phyloP scores from a whole-genome alignment of 1,140 invertebrate genomes.

The Megathymus violae region DNA sequence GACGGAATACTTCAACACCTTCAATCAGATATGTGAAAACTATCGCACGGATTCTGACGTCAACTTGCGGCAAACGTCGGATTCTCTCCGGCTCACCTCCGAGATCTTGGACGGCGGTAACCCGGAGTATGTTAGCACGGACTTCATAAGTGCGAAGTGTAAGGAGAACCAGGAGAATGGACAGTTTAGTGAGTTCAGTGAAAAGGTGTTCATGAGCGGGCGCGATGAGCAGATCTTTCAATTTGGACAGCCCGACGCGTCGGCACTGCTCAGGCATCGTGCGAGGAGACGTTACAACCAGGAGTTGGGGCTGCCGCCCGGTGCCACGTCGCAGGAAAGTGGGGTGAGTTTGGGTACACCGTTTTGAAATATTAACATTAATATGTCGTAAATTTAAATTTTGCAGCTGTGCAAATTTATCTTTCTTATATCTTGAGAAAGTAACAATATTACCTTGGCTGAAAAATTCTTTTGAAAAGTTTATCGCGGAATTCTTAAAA shows the following conservation, averaged over 20 bases:
- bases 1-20: conserved; percentile 75
- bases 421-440: no score
- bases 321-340: conserved; percentile 72
- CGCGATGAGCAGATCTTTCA: conserved; percentile 72
- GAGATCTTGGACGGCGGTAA: conserved; percentile 69
- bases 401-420: no score
- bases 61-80: conserved; percentile 64
- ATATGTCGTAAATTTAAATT: no score
- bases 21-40: conserved; percentile 76
- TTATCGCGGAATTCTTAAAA: no score
- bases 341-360: conserved; percentile 71
- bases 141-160: conserved; percentile 50
- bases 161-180: conserved; percentile 38
- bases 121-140: conserved; percentile 66
- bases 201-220: conserved; percentile 56
- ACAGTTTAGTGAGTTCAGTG: conserved; percentile 42
- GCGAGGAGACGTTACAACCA: conserved; percentile 69
- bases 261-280: conserved; percentile 65
- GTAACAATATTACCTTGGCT: no score
- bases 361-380: no score
- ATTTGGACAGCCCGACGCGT: conserved; percentile 75
- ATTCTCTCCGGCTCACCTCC: conserved; percentile 61
- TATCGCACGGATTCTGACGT: conserved; percentile 64
- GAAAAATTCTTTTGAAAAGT: no score
- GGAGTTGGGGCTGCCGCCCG: conserved; percentile 65